Base-by-base conservation (phyloP, 2,888 invertebrate genomes). In the Polymixis flavicincta region DNA sequence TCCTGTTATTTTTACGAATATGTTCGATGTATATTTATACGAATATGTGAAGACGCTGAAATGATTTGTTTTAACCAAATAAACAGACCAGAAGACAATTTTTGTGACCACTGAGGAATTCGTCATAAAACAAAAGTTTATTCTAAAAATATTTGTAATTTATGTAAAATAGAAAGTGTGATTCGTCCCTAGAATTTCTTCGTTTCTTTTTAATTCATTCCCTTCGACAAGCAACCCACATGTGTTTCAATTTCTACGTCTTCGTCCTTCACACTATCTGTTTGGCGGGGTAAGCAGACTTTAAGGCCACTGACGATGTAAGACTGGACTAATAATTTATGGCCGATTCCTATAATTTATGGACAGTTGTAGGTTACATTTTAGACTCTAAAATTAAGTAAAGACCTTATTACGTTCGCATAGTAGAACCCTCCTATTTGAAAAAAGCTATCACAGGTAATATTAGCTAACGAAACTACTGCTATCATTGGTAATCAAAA, bases 141-240 rank as follows among this genome's bases (percentile, higher is more conserved):
- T n/a, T 37, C 2, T 42, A 6, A 11, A n/a, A 42, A 45, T 25
- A 7, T 45, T 63, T 25, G 19, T 45, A 13, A 11, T 11, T 45
- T 55, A 70, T 6, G 19, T 19, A 17, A 28, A n/a, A n/a, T 11
- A 0, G 0, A 28, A 65, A 57, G 74, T 82, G 67, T 79, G 14
- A 50, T 11, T 3, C 28, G n/a, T 22, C 82, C 76, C 7, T 82
- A 72, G 78, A n/a, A 59, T 32, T 37, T 45, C 17, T 37, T 66
- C 19, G 25, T 80, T 80, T 76, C 66, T 75, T 83, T 82, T 83
- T 75, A 80, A 82, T 84, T 84, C 8, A 80, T 72, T 84, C 69
- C 11, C 42, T 64, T 67, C 28, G 19, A 64, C 42, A 60, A 70
- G 54, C 63, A 61, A 69, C 80, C 84, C 54, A 79, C 80, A 72